Base-by-base conservation (phyloP, 2,113 vertebrate species). In the Coreoperca whiteheadi region DNA sequence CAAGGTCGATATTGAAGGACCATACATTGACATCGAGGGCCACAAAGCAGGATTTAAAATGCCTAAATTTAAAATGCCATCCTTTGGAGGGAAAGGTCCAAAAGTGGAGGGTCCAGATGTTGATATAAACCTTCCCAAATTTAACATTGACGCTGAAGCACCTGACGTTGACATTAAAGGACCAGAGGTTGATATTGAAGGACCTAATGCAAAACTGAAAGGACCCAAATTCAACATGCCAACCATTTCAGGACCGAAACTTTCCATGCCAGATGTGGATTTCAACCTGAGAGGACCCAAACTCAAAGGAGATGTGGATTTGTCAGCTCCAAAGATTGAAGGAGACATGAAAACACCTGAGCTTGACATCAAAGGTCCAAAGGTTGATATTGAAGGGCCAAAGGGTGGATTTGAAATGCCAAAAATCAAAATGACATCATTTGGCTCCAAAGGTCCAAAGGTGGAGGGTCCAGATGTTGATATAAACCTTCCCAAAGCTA, bases 1-100 rank as follows among this genome's bases (percentile, higher is more conserved):
- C 6, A 86, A 92, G 0, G 71, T 91, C 23, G 79, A 94, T 0
- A n/a, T 96, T 39, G 90, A 95, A 68, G 84, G 67, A 0, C 77
- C 89, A 93, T n/a, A 0, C 74, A 0, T 76, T 34, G 67, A 88
- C 1, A 2, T 79, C 0, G 70, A 77, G 3, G 51, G 56, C 0
- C 65, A 84, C 90, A 57, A 82, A 86, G 1, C 90, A 4, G 74
- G 74, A 41, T 43, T 77, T 10, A 8, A 57, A 3, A 65, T 65
- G 25, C 75, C 75, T 0, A 77, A 59, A 48, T 2, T 78, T 0
- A 48, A 59, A 59, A 48, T 78, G 37, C 75, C 75, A 4, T 11
- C 30, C 0, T 77, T 84, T 81, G 59, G 39, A 0, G 1, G 21
- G 3, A 70, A 64, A 74, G 43, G 66, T 11, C 46, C 77, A 10